Percentiles rank a stretch among this genome's conserved stretches.
Conservation (phyloP, 2,113 vertebrate genomes). For the Tupaia tana region DNA sequence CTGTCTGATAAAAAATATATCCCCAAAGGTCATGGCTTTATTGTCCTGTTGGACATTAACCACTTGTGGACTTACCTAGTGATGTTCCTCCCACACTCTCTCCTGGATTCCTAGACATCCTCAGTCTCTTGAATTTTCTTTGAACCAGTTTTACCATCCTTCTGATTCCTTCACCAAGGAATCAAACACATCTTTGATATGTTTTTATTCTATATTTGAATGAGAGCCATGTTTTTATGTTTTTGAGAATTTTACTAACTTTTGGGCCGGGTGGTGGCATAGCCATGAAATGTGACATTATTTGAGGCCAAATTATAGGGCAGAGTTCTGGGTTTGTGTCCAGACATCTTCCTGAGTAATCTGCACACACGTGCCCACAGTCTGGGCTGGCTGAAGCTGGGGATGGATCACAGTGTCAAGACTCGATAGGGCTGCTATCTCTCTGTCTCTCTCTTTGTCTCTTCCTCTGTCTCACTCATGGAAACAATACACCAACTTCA, state of each 20-base stretch:
- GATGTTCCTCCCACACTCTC: neutral
- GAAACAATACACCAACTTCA: no score
- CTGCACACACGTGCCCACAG: no score
- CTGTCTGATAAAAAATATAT: neutral
- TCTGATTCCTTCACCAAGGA: neutral
- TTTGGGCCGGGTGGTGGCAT: no score
- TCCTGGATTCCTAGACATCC: neutral
- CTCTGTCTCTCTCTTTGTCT: no score
- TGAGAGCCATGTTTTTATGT: neutral
- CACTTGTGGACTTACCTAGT: neutral
- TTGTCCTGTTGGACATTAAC: neutral
- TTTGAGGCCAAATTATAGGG: no score
- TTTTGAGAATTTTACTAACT: constrained; percentile 1
- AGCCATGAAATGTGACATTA: no score
- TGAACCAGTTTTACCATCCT: neutral
- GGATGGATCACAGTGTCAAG: no score
- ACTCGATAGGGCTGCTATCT: no score
- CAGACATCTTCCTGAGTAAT: no score
- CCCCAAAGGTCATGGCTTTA: neutral
- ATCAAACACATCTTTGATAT: neutral
- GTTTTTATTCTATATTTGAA: constrained; percentile 6
- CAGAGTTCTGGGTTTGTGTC: no score
- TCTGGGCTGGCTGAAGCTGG: no score
- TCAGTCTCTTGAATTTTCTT: neutral
- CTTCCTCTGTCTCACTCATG: no score